Conservation (phyloP, 2,113 vertebrate species). For the Petromus typicus region DNA sequence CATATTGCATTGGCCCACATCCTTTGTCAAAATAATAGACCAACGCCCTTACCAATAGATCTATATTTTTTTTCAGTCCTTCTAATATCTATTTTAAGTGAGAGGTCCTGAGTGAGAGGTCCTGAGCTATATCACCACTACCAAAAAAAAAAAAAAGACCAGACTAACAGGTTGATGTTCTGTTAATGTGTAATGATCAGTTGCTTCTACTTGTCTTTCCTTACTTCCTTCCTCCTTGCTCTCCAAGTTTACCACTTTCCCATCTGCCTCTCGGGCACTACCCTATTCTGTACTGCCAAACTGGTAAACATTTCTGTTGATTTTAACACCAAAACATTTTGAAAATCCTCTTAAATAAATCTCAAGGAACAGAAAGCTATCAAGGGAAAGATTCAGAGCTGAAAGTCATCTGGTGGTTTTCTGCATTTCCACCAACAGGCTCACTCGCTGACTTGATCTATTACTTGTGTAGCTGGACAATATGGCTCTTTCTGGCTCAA, state of each 20-base stretch:
- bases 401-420: background rate
- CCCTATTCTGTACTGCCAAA: background rate
- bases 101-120: too few species aligned
- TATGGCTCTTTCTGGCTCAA: background rate
- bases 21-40: conserved; percentile 27
- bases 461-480: background rate
- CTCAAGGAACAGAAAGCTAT: background rate
- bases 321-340: background rate
- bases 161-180: background rate
- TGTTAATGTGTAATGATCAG: background rate
- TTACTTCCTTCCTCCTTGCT: background rate
- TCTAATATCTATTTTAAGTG: background rate
- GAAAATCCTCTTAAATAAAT: background rate
- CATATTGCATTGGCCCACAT: background rate
- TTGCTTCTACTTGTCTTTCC: background rate
- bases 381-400: background rate
- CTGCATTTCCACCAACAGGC: background rate
- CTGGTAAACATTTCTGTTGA: background rate
- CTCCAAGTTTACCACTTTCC: background rate
- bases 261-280: background rate
- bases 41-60: background rate
- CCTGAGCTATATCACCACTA: too few species aligned
- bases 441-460: background rate
- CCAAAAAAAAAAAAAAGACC: too few species aligned
- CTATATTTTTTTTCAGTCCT: background rate